A percentile compares a stretch with the other conserved stretches of the same genome.
Conservation (phyloP, 2,113 vertebrate genomes). For the Seriola dumerili region DNA sequence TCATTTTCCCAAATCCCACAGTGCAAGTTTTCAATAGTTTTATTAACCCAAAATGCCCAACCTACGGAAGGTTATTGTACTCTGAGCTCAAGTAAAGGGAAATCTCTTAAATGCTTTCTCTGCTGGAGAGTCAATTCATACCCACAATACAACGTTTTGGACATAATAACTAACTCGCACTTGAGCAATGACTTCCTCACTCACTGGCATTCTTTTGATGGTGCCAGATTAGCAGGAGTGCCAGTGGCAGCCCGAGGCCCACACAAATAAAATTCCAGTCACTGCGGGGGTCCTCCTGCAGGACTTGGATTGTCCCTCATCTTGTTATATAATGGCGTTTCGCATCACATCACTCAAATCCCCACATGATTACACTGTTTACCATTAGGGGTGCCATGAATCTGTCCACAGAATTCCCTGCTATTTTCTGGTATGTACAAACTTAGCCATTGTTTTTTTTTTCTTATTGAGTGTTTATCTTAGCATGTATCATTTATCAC, state of each 20-base stretch:
- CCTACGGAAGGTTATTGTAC: neutral
- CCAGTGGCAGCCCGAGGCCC: conserved; percentile 57
- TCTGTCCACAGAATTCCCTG: neutral
- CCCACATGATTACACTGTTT: conserved; percentile 26
- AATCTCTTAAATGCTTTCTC: neutral
- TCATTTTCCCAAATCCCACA: neutral
- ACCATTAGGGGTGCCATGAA: neutral
- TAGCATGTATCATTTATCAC: neutral
- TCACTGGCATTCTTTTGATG: conserved; percentile 47
- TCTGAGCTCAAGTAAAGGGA: neutral
- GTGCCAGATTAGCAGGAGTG: conserved; percentile 47
- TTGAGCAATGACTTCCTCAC: conserved; percentile 42
- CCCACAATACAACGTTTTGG: conserved; percentile 9
- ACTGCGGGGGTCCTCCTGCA: conserved; percentile 44
- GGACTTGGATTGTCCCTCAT: conserved; percentile 63
- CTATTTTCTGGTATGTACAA: neutral
- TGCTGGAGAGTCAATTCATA: neutral
- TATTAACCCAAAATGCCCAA: neutral
- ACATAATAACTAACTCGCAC: neutral
- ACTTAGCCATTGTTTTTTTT: neutral
- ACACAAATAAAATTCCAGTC: conserved; percentile 75
- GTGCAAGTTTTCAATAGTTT: neutral
- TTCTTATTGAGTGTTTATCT: neutral
- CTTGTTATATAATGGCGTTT: conserved; percentile 62
- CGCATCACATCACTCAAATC: conserved; percentile 59